phyloP scores from a whole-genome alignment of 2,113 vertebrate species.

The Dromaius novaehollandiae region DNA sequence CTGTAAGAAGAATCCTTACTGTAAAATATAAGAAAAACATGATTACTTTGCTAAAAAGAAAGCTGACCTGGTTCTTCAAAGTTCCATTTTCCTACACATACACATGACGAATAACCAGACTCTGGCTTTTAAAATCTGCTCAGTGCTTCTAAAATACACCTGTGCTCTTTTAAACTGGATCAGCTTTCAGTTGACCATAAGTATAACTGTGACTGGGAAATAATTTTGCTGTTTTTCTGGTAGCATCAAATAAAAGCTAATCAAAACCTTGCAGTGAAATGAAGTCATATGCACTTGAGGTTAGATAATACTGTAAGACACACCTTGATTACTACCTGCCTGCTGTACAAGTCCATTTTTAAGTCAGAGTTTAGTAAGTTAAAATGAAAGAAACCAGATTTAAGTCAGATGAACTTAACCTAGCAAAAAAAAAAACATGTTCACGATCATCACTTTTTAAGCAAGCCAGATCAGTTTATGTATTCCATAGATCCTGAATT shows the following conservation, averaged over 20 bases:
- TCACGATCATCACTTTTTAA: neutral
- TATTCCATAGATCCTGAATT: neutral
- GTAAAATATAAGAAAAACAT: neutral
- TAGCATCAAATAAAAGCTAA: neutral
- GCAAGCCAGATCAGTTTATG: neutral
- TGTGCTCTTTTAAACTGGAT: neutral
- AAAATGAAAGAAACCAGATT: neutral
- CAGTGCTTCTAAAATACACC: too few species aligned
- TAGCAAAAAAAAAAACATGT: neutral
- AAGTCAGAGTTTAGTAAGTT: neutral
- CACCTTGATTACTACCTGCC: neutral
- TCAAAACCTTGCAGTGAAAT: neutral
- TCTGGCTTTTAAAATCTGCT: neutral
- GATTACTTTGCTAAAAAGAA: neutral
- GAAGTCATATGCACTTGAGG: neutral
- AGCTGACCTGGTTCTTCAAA: neutral
- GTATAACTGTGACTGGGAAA: neutral
- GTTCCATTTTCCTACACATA: neutral
- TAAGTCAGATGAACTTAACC: neutral
- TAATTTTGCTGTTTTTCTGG: neutral
- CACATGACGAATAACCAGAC: neutral
- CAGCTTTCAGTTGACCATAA: neutral
- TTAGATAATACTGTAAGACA: neutral
- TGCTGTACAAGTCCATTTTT: neutral
- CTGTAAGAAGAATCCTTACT: neutral